Percentiles rank a stretch among this genome's conserved stretches.
Evolutionary conservation across 2,888 invertebrate species (phyloP).

Genomic region (Drosophila paranaensis): DNA sequence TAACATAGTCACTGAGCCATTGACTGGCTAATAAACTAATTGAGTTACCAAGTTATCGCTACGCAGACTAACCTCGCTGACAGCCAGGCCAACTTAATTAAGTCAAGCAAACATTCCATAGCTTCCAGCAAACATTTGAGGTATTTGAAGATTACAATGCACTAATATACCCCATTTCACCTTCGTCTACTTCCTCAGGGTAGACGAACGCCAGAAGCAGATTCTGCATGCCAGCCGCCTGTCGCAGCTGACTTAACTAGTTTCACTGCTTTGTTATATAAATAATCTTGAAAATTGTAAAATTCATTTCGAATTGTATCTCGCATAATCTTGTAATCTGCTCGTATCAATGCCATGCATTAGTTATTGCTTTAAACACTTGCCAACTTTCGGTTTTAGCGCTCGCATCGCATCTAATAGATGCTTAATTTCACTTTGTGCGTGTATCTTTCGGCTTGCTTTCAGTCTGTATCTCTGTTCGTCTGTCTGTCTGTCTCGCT

Average conservation of each 20-base stretch:
- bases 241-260: slow-evolving; percentile 1
- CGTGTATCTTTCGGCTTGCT: slow-evolving; percentile 44
- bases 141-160: background rate
- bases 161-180: background rate
- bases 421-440: slow-evolving; percentile 72
- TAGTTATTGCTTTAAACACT: slow-evolving; percentile 14
- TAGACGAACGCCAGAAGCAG: slow-evolving; percentile 18
- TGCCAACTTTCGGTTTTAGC: slow-evolving; percentile 66
- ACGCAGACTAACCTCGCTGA: background rate
- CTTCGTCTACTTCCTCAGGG: background rate
- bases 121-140: background rate
- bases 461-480: slow-evolving; percentile 12
- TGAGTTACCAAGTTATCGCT: background rate
- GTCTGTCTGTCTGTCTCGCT: background rate
- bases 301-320: slow-evolving; percentile 1
- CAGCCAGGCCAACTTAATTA: background rate
- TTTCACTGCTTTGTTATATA: slow-evolving; percentile 32
- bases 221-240: slow-evolving; percentile 25
- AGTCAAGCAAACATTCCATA: background rate
- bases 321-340: slow-evolving; percentile 2
- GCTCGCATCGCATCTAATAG: slow-evolving; percentile 52
- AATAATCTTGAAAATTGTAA: slow-evolving; percentile 9
- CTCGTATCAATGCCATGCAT: slow-evolving; percentile 30
- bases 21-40: background rate
- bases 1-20: background rate